Conservation (phyloP, 1,140 invertebrate genomes). For the Solen grandis region DNA sequence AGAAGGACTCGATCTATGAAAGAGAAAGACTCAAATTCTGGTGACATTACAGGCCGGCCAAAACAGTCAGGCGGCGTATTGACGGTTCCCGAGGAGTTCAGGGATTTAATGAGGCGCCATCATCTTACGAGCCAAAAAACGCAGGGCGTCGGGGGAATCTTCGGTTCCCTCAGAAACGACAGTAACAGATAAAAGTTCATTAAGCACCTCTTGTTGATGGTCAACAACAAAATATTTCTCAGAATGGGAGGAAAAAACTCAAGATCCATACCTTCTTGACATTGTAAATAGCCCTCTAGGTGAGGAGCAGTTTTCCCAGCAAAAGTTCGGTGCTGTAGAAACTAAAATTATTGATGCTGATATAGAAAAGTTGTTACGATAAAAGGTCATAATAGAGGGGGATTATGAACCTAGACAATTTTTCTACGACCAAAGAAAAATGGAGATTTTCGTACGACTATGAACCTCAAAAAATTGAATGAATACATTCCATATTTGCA, state of each 20-base stretch:
- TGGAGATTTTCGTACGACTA: constrained; percentile 24
- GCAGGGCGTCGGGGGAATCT: too few relatives aligned
- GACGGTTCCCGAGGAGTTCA: too few relatives aligned
- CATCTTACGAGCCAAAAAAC: too few relatives aligned
- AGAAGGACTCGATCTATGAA: too few relatives aligned
- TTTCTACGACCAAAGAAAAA: constrained; percentile 46
- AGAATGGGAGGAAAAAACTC: neutral
- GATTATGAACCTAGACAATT: neutral
- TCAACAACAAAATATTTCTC: too few relatives aligned
- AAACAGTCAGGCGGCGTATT: too few relatives aligned
- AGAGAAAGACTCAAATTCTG: too few relatives aligned
- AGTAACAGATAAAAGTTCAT: too few relatives aligned
- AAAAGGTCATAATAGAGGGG: constrained; percentile 9
- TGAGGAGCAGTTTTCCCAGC: neutral
- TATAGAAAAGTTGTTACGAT: constrained; percentile 12
- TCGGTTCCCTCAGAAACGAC: too few relatives aligned
- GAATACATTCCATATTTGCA: constrained; percentile 29
- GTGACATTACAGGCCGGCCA: too few relatives aligned
- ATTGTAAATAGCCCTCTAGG: neutral
- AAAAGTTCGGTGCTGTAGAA: neutral
- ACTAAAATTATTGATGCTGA: constrained; percentile 3
- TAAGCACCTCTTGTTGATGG: too few relatives aligned
- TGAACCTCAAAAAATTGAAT: constrained; percentile 49
- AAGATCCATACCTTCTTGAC: neutral
- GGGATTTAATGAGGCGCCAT: too few relatives aligned